Evolutionary conservation across 37 sponge, comb jelly and placozoan genomes (phyloP), one percentile per base, ranked within the genome.

Genomic region (Ephydatia muelleri): DNA sequence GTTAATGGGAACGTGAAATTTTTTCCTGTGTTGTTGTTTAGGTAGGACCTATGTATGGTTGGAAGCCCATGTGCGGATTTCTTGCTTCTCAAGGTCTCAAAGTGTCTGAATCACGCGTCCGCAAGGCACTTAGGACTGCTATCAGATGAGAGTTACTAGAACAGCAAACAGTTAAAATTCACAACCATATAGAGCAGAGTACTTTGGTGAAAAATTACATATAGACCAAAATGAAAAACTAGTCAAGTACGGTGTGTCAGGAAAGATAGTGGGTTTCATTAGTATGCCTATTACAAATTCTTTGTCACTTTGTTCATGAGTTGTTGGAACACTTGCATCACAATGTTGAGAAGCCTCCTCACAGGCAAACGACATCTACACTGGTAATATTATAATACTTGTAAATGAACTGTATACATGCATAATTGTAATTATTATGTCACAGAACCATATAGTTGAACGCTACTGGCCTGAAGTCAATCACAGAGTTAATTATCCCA

Each of bases 161-260:
- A 75, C 66, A 0, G 65, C 67, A 29, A 34, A 73, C 31, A 73
- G 70, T 25, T 70, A 27, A 6, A 90, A 84, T 86, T 84, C 92
- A 73, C 16, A 75, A 13, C 85, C 92, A 65, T 92, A 92, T 33
- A 23, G 13, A 36, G 88, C 92, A 79, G 72, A 70, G 2, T 92
- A 88, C 65, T 84, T 84, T 80, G 92, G 92, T 28, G 85, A 88
- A 47, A 92, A 91, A 70, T 6, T 91, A 2, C 92, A 91, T 37
- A 80, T 91, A 22, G 92, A 92, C 39, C 92, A 92, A 84, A 88
- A 88, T 67, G 92, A 91, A 66, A 91, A 91, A 80, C 80, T 91
- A 2, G 84, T 75, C 29, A 92, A 83, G 92, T 88, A 57, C 72
- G 92, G 92, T n/a, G 84, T 38, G 64, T 86, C 84, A 36, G 76